Evolutionary conservation across 2,888 invertebrate genomes (phyloP).

Genomic region (Acronicta aceris): DNA sequence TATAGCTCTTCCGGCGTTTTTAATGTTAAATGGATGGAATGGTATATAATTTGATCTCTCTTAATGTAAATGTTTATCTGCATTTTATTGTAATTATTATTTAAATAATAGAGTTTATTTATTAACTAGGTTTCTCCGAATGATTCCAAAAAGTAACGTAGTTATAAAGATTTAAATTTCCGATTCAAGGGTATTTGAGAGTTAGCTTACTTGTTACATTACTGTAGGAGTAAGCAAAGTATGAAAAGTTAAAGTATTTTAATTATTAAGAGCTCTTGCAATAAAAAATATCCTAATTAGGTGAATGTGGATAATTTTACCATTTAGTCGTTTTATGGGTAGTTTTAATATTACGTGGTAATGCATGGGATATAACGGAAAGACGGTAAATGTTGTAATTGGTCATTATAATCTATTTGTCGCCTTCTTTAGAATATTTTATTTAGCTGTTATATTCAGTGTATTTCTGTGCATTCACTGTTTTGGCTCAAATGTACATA

Average conservation of each 20-base stretch:
- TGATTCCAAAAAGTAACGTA: conserved; percentile 61
- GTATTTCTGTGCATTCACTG: conserved; percentile 54
- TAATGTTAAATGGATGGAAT: conserved; percentile 42
- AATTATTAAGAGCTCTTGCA: conserved; percentile 42
- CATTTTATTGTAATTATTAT: conserved; percentile 61
- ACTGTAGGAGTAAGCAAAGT: conserved; percentile 7
- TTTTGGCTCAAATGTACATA: conserved; percentile 75
- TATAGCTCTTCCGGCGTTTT: conserved; percentile 24
- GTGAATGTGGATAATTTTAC: conserved; percentile 36
- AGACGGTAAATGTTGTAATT: conserved; percentile 22
- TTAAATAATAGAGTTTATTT: conserved; percentile 59
- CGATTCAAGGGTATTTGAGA: conserved; percentile 30
- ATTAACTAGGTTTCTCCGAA: conserved; percentile 57
- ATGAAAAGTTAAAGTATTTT: conserved; percentile 34
- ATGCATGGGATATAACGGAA: conserved; percentile 20
- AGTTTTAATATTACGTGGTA: conserved; percentile 34
- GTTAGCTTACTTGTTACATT: conserved; percentile 11
- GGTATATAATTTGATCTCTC: conserved; percentile 65
- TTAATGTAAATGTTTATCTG: conserved; percentile 56
- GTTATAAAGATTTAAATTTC: conserved; percentile 46
- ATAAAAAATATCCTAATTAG: conserved; percentile 30
- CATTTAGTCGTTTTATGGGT: conserved; percentile 40
- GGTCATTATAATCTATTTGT: conserved; percentile 28
- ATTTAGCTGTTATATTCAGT: conserved; percentile 43
- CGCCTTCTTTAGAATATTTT: conserved; percentile 45